Evolutionary conservation across 2,113 vertebrate species (phyloP), one percentile per base, ranked within the genome.

Genomic region (Elachura formosa): DNA sequence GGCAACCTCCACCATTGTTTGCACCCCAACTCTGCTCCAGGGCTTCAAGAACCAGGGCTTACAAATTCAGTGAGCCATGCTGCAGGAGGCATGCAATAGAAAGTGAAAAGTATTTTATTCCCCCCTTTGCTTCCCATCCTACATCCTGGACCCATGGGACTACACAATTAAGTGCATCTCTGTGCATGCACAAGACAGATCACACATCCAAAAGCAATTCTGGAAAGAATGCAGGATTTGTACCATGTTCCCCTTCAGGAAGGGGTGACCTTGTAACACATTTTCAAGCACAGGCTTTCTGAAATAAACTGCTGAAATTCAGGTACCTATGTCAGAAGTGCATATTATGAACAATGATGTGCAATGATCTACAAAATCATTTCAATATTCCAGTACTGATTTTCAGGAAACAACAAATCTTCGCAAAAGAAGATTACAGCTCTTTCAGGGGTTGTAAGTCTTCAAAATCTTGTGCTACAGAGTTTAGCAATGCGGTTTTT

Each of bases 121-220:
- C 46, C 15, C 13, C 6, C 9, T 13, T 7, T 9, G 2, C 6
- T 17, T 3, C 9, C 12, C 15, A 19, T 23, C 1, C 17, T 43
- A 6, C 46, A 33, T n/a, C 59, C 46, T 40, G 31, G 36, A 26
- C 38, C 34, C 1, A 1, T 1, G 4, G 24, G 28, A 58, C 40
- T 46, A 49, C 0, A 4, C 25, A 77, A 41, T 12, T 12, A 41
- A 92, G 29, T 0, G 4, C 1, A 0, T 40, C 31, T 10, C 18
- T 21, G 34, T 0, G 0, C 54, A 40, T 5, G 38, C 84, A 38
- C 29, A 21, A 41, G 36, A 46, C 29, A 69, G 64, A 41, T 80
- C 58, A 78, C 56, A 59, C 40, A 22, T 2, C 33, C 18, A 48
- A n/a, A n/a, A 62, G 31, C 64, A 58, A 74, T 86, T 80, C 85